Evolutionary conservation across 1,140 invertebrate genomes (phyloP), one percentile per base, ranked within the genome.

Genomic region (Drosophila subpulchrella): DNA sequence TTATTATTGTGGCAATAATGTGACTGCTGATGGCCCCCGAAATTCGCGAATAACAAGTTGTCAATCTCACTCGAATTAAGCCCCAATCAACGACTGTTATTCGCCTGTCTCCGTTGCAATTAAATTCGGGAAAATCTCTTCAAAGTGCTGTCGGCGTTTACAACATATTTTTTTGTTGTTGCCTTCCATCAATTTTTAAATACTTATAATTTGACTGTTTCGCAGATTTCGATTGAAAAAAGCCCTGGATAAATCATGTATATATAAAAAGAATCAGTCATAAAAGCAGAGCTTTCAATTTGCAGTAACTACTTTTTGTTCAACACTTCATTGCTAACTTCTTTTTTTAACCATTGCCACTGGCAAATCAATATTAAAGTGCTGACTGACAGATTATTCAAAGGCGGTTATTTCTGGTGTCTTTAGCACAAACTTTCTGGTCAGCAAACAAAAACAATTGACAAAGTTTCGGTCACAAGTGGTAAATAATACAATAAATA

Each of bases 401-500:
- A 44, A 58, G 44, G 27, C 13, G 32, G 30, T 27, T 55, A 36
- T 55, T 63, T 27, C 34, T 59, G 38, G 59, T 54, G 48, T 54
- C 54, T 58, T 48, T 39, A 51, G 30, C 12, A 42, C 17, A 50
- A 71, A 57, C 53, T 71, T 71, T 72, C 30, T 20, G 63, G 66
- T 48, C 66, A 50, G 36, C 66, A 58, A 72, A 58, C 68, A 72
- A 44, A 72, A 72, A 72, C 68, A 71, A 72, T 72, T 71, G 68
- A 72, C 66, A 72, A 72, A 72, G 68, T 72, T 72, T 71, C 66
- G 34, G 38, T 53, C 68, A 58, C 66, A 71, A 72, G 65, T 72
- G 66, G 68, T 72, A 72, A 72, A 72, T 72, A 72, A 72, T 72
- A 72, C 68, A 72, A 72, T 72, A 72, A 72, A 72, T 72, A 72